phyloP scores from a whole-genome alignment of 2,888 invertebrate species.

The Macrophya annulata region DNA sequence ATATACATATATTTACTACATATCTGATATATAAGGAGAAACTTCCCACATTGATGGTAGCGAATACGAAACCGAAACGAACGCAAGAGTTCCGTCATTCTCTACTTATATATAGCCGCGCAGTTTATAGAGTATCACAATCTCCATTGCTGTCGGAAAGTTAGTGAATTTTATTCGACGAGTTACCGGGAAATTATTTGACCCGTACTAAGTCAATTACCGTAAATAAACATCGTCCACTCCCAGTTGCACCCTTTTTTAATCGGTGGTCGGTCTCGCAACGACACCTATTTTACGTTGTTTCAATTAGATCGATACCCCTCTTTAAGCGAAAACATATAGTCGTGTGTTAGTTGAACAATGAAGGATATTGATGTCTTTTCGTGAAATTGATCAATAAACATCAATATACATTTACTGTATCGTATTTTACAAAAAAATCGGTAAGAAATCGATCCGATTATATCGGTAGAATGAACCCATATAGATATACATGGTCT shows the following conservation, averaged over 20 bases:
- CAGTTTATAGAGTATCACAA: constrained; percentile 15
- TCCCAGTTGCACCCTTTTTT: neutral
- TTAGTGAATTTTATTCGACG: constrained; percentile 30
- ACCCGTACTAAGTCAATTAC: constrained; percentile 35
- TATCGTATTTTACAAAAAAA: neutral
- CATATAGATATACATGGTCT: neutral
- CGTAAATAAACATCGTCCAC: constrained; percentile 18
- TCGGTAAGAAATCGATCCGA: neutral
- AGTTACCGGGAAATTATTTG: constrained; percentile 25
- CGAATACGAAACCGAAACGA: constrained; percentile 2
- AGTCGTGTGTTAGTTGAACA: neutral
- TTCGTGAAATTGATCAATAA: neutral
- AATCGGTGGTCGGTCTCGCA: neutral
- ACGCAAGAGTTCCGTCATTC: constrained; percentile 1
- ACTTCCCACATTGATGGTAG: neutral
- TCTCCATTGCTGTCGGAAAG: constrained; percentile 1
- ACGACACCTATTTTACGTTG: neutral
- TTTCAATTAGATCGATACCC: neutral
- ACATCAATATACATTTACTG: neutral
- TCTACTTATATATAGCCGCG: neutral
- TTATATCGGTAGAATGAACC: neutral
- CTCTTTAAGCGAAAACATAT: neutral
- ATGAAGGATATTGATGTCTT: neutral
- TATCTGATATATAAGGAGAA: constrained; percentile 32
- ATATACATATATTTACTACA: neutral